A percentile compares a stretch with the other conserved stretches of the same genome.
These are phyloP conservation scores for Gortyna flavago DNA, from an alignment of 2,888 invertebrate genomes.

Conservation along the genomic window DNA sequence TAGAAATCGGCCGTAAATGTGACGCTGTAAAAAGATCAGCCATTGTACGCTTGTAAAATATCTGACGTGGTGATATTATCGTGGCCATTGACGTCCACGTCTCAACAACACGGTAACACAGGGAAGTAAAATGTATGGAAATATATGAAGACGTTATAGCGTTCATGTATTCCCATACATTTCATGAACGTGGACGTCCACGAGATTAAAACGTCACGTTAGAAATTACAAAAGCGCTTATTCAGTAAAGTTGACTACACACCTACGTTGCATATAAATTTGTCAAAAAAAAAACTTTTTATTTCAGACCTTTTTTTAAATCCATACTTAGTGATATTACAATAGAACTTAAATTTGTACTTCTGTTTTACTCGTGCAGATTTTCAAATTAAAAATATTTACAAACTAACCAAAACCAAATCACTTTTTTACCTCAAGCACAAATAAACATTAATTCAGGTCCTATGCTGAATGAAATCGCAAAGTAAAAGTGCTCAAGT, in stretches of 20 bases:
- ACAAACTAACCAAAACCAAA: background rate
- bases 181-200: background rate
- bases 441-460: constrained; percentile 13
- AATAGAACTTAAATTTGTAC: background rate
- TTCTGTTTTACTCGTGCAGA: no score
- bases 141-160: background rate
- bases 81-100: background rate
- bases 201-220: background rate
- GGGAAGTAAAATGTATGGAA: background rate
- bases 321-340: no score
- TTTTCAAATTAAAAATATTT: background rate
- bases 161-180: background rate
- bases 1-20: no score
- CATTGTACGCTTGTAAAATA: background rate
- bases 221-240: no score
- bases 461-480: constrained; percentile 11
- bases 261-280: background rate
- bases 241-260: background rate
- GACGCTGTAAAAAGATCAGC: background rate
- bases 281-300: no score
- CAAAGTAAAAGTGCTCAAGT: constrained; percentile 13
- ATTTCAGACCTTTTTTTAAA: no score
- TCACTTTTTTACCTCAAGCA: background rate
- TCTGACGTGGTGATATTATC: no score
- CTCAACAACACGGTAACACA: background rate